Evolutionary conservation across 2,888 invertebrate species (phyloP), one percentile per base, ranked within the genome.

Genomic region (Aleiodes leptofemur): DNA sequence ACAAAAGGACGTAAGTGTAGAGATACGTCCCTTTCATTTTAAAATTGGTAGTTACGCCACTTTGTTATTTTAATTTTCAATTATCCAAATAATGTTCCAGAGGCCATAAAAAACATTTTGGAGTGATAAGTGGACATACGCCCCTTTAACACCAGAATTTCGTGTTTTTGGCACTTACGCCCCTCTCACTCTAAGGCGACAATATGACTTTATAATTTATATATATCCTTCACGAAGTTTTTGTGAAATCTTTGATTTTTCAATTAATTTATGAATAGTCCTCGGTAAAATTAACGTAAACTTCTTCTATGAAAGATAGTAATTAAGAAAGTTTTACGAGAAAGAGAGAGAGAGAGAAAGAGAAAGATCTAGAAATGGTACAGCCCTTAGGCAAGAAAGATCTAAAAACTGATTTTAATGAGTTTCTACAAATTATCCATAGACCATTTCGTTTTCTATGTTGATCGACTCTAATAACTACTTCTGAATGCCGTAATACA

Each of bases 371-470:
- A 38, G 31, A 70, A 14, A 43, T 59, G 51, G 57, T 50, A 66
- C 23, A 23, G 2, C 43, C 66, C 9, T 48, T 31, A 68, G 69
- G 51, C 53, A 53, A 16, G 23, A 23, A n/a, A 43, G 29, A 72
- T 61, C 53, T 72, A 69, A 64, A 64, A 74, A 48, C 29, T 2
- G 68, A 68, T 76, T 72, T 66, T 64, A 43, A 72, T 43, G 72
- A 66, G 64, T 55, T 66, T 43, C 64, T 43, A n/a, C 43, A 34
- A 53, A 72, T 72, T 64, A 72, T 72, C 64, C 56, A 50, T 48
- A 23, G 14, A 34, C 43, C 64, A 66, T 72, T 64, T 64, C 48
- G 48, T 64, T 72, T 38, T 55, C 66, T 14, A 34, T 38, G 55
- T 72, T 23, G 43, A 66, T 66, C 55, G 55, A 64, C 55, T 43